Percentiles rank a stretch among this genome's conserved stretches.
Conservation (phyloP, 2,113 vertebrate species). For the Eleginops maclovinus region DNA sequence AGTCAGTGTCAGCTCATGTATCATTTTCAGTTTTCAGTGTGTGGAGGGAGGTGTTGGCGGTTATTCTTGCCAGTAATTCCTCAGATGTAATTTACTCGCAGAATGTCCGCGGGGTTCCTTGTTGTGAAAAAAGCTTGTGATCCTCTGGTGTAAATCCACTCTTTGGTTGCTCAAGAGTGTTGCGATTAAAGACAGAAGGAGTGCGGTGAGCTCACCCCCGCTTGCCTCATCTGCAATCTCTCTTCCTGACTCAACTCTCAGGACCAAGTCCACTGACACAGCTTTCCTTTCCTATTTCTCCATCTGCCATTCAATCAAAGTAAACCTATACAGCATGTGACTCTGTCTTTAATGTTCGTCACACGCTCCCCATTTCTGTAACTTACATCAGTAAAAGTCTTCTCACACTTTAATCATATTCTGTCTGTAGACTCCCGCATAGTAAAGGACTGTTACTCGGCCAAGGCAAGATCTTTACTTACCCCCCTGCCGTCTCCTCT, state of each 20-base stretch:
- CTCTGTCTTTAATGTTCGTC: slow-evolving; percentile 29
- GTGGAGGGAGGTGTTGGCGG: slow-evolving; percentile 22
- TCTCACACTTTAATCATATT: slow-evolving; percentile 48
- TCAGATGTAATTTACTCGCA: slow-evolving; percentile 57
- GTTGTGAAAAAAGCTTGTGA: slow-evolving; percentile 41
- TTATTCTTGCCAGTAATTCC: slow-evolving; percentile 36
- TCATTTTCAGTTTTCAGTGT: slow-evolving; percentile 26
- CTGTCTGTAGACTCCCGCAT: slow-evolving; percentile 22
- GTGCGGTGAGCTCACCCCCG: slow-evolving; percentile 45
- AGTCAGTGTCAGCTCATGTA: neutral
- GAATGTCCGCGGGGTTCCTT: slow-evolving; percentile 36
- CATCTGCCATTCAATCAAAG: neutral
- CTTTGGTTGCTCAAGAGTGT: slow-evolving; percentile 48
- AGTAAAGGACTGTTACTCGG: slow-evolving; percentile 3
- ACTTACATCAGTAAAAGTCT: slow-evolving; percentile 48
- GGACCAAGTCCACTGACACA: slow-evolving; percentile 22
- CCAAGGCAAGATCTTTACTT: neutral
- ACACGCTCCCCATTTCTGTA: slow-evolving; percentile 25
- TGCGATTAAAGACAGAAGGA: slow-evolving; percentile 42
- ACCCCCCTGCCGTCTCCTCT: neutral
- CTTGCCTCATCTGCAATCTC: slow-evolving; percentile 47
- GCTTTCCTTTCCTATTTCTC: slow-evolving; percentile 4
- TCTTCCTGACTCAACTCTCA: slow-evolving; percentile 30
- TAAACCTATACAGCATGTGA: neutral
- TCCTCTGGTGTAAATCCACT: slow-evolving; percentile 50